A percentile compares a stretch with the other conserved stretches of the same genome.
Evolutionary conservation across 1,140 invertebrate genomes (phyloP).

Genomic region (Euschistus heros): DNA sequence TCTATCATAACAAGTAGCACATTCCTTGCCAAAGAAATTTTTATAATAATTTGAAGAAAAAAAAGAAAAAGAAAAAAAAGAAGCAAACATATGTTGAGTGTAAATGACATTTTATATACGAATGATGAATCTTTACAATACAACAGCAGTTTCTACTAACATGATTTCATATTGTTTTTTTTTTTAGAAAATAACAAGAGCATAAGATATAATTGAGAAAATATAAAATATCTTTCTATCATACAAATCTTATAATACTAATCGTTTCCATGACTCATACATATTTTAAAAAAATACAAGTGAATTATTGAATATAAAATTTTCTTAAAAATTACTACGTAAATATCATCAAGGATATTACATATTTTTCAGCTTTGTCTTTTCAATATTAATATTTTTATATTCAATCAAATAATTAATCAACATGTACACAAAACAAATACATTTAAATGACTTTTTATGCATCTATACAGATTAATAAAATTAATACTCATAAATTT

Average conservation of each 20-base stretch:
- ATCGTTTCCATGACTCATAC: background rate
- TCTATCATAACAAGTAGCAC: background rate
- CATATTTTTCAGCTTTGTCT: background rate
- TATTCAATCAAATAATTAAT: background rate
- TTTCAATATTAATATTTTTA: background rate
- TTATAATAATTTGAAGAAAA: background rate
- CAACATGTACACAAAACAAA: slow-evolving; percentile 1
- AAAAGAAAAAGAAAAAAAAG: background rate
- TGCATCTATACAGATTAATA: background rate
- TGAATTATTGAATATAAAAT: slow-evolving; percentile 13
- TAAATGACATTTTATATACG: background rate
- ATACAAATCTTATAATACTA: slow-evolving; percentile 11
- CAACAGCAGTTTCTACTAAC: background rate
- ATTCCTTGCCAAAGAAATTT: background rate
- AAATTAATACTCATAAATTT: background rate
- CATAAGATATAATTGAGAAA: slow-evolving; percentile 6
- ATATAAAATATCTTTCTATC: slow-evolving; percentile 10
- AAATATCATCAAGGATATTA: slow-evolving; percentile 12
- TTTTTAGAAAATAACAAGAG: background rate
- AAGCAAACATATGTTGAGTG: background rate
- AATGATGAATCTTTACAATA: background rate
- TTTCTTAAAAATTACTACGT: slow-evolving; percentile 5
- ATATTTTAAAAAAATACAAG: slow-evolving; percentile 1
- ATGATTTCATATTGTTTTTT: background rate
- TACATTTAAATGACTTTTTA: background rate